Conservation (phyloP, 2,113 vertebrate genomes). For the Brevimyrus niger region DNA sequence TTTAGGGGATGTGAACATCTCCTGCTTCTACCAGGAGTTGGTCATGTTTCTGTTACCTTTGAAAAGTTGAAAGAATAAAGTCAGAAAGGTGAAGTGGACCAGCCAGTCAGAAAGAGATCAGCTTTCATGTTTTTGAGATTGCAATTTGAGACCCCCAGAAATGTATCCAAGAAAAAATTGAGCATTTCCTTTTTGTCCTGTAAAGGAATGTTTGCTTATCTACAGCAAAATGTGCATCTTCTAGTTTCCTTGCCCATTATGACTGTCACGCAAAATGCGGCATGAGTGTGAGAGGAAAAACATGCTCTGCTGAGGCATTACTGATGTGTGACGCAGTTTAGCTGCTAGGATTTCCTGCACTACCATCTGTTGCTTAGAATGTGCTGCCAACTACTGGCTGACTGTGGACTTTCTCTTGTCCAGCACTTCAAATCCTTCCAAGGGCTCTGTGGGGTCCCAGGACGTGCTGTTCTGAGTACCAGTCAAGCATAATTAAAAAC, state of each 20-base stretch:
- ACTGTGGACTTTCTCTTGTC: background rate
- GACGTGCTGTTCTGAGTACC: background rate
- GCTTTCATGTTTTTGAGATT: background rate
- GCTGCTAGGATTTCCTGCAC: background rate
- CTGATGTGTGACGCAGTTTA: conserved; percentile 9
- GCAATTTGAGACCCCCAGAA: background rate
- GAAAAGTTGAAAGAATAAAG: background rate
- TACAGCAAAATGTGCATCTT: background rate
- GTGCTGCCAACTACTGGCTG: conserved; percentile 16
- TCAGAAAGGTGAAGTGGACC: background rate
- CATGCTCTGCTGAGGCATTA: background rate
- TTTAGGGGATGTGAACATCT: background rate
- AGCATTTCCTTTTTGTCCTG: background rate
- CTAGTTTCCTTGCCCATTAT: background rate
- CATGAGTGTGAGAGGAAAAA: background rate
- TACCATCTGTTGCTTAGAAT: conserved; percentile 3
- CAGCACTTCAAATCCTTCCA: background rate
- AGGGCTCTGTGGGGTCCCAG: conserved; percentile 1
- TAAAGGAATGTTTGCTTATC: background rate
- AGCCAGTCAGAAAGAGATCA: background rate
- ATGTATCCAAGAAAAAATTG: background rate
- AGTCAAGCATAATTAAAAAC: background rate
- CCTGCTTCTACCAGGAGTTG: background rate
- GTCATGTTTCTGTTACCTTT: background rate
- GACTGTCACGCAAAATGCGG: background rate